These are phyloP conservation scores for Melospiza melodia DNA, from an alignment of 2,113 vertebrate species.

Conservation along the genomic window DNA sequence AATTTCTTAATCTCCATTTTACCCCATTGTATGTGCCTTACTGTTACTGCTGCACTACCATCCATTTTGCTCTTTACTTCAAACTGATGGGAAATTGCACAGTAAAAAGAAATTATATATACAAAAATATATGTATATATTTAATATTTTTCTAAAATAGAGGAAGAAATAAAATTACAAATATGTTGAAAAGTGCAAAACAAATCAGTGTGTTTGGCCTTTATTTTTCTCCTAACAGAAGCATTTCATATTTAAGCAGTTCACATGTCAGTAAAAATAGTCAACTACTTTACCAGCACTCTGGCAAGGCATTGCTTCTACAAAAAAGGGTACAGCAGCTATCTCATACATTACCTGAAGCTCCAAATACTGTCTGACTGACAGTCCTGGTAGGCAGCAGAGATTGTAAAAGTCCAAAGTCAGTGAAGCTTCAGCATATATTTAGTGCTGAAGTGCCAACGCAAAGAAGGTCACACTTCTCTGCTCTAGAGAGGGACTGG, in stretches of 20 bases:
- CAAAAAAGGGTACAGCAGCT: background rate
- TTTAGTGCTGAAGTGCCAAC: background rate
- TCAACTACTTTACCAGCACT: background rate
- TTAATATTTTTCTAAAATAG: background rate
- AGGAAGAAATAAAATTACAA: background rate
- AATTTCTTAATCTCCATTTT: background rate
- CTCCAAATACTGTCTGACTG: background rate
- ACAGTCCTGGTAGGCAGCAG: background rate
- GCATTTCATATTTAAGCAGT: background rate
- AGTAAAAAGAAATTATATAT: background rate
- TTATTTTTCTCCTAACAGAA: background rate
- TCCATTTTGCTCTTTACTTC: background rate
- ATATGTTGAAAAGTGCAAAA: background rate
- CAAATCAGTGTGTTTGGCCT: background rate
- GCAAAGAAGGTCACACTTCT: background rate
- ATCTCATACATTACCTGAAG: background rate
- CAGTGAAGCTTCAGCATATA: background rate
- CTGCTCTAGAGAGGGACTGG: background rate
- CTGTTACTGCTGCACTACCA: background rate
- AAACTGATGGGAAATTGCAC: background rate
- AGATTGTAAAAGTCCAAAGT: background rate
- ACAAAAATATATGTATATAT: no score
- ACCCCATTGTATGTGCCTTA: background rate
- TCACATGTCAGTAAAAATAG: background rate
- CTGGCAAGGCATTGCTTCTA: background rate